Conservation (phyloP, 92 coral and sea anemone species). For the Heteractis magnifica region DNA sequence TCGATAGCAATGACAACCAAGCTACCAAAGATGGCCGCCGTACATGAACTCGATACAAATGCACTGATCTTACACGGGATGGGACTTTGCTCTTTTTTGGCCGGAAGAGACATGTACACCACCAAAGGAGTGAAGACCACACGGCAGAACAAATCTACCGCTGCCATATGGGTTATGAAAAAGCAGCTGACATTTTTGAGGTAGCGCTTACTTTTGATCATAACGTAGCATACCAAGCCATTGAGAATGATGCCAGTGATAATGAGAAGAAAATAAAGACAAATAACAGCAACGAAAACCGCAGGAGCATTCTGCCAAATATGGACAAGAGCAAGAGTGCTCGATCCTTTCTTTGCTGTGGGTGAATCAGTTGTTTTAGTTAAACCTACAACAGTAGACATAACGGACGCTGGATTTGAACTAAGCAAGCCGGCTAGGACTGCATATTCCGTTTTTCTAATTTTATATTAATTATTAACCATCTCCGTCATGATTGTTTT, state of each 20-base stretch:
- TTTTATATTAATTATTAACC: too few relatives aligned
- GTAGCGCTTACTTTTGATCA: slow-evolving; percentile 29
- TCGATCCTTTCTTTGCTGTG: neutral
- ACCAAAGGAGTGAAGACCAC: slow-evolving; percentile 18
- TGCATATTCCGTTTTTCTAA: too few relatives aligned
- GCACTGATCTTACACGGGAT: slow-evolving; percentile 31
- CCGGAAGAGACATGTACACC: slow-evolving; percentile 18
- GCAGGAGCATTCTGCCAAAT: neutral
- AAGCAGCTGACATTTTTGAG: slow-evolving; percentile 25
- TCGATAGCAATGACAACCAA: slow-evolving; percentile 41
- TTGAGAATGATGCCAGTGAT: slow-evolving; percentile 34
- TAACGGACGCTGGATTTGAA: too few relatives aligned
- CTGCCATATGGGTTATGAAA: slow-evolving; percentile 29
- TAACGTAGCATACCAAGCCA: slow-evolving; percentile 26
- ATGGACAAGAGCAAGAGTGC: neutral
- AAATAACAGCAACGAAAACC: neutral
- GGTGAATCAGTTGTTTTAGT: too few relatives aligned
- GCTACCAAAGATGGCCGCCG: slow-evolving; percentile 45
- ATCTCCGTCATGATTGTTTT: too few relatives aligned
- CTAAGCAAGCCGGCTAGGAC: too few relatives aligned
- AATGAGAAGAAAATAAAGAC: slow-evolving; percentile 4
- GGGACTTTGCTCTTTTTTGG: neutral
- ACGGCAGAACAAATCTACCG: slow-evolving; percentile 27
- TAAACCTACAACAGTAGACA: too few relatives aligned
- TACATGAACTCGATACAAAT: slow-evolving; percentile 33